Evolutionary conservation across 2,888 invertebrate genomes (phyloP), one percentile per base, ranked within the genome.

Genomic region (Auanema sp.): DNA sequence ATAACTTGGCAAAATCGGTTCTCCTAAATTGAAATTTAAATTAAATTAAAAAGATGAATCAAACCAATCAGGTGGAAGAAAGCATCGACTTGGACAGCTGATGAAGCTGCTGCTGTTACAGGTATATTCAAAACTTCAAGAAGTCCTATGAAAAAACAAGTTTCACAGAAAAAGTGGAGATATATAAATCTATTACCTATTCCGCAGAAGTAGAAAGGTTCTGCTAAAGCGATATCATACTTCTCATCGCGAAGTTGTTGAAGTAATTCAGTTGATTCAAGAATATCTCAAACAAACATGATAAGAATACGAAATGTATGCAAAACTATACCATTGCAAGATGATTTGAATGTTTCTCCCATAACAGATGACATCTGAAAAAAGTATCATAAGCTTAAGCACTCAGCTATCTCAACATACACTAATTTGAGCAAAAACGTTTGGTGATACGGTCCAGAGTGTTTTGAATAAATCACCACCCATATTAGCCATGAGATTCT

Each of bases 381-480:
- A 43, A 43, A 43, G n/a, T 21, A 18, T 16, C 11, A 23, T 47
- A 8, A 47, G 5, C 11, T 47, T 47, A 16, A 43, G 43, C 47
- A 8, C 8, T 47, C 3, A 33, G 33, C 33, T 33, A 33, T 8
- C 3, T 3, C 33, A 5, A 47, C 47, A 16, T 47, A 47, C 47
- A 5, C 10, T 47, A 10, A 47, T 10, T 16, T 18, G 47, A 21
- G 47, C 47, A 16, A 47, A 18, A 47, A 21, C 47, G 21, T 47
- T 10, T 16, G 51, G 40, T 1, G 50, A 51, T 21, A 33, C 41
- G n/a, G 33, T 33, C 59, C 59, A 59, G 21, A 59, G 50, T 8
- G 47, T 51, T 21, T 59, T 65, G 44, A 65, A 66, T 24, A 64
- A 23, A 33, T 66, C 59, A n/a, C 58, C 54, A 5, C 47, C 16